phyloP scores from a whole-genome alignment of 2,113 vertebrate genomes.

The Callipepla squamata region DNA sequence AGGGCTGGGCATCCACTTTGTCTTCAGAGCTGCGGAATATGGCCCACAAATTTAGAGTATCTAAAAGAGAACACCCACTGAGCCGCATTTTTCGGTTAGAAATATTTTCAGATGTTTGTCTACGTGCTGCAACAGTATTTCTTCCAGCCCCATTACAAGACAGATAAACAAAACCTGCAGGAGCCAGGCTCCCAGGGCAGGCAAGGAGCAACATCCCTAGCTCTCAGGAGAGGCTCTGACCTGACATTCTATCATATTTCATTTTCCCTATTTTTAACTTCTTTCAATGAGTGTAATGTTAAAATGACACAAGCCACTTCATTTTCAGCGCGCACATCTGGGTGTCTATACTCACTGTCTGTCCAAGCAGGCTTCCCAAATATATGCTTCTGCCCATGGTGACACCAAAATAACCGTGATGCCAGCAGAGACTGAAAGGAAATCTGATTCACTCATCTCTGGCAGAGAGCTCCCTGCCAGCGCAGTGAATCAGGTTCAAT shows the following conservation, averaged over 20 bases:
- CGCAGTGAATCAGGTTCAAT: neutral
- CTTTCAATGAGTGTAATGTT: neutral
- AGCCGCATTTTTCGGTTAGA: neutral
- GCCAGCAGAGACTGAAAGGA: constrained; percentile 19
- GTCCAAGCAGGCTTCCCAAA: neutral
- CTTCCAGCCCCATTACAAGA: neutral
- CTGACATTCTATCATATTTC: neutral
- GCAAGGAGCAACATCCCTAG: neutral
- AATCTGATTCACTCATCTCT: constrained; percentile 50
- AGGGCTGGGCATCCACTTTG: neutral
- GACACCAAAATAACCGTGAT: constrained; percentile 43
- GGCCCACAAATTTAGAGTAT: neutral
- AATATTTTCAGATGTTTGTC: neutral
- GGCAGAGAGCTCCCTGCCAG: neutral
- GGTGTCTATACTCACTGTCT: neutral
- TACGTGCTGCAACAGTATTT: neutral
- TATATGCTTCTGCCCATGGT: neutral
- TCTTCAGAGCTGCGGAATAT: rapidly evolving
- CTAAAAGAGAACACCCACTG: neutral
- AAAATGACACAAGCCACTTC: neutral
- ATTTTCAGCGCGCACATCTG: neutral
- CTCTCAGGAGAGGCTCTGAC: neutral
- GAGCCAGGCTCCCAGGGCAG: neutral
- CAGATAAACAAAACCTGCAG: neutral
- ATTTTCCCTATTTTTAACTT: neutral